These are phyloP conservation scores for Tolypeutes matacus DNA, from an alignment of 2,797 vertebrate genomes.

Conservation along the genomic window DNA sequence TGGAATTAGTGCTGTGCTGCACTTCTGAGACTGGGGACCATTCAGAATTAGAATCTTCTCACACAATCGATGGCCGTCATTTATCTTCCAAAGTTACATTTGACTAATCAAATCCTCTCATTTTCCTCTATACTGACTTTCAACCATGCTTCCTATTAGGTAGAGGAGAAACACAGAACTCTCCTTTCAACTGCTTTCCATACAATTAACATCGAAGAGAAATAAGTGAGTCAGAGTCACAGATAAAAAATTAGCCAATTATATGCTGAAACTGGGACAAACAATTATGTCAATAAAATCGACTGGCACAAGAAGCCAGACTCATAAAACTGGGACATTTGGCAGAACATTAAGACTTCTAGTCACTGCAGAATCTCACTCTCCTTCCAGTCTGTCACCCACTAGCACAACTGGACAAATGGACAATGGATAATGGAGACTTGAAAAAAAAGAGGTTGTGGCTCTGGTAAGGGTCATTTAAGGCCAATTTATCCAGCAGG, in stretches of 20 bases:
- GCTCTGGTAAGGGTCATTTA: background rate
- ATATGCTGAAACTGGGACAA: slow-evolving; percentile 71
- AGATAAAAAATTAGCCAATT: slow-evolving; percentile 81
- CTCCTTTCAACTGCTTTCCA: slow-evolving; percentile 62
- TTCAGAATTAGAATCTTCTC: slow-evolving; percentile 67
- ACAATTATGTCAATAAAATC: slow-evolving; percentile 79
- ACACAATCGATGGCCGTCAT: slow-evolving; percentile 40
- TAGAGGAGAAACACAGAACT: slow-evolving; percentile 34
- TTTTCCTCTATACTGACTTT: slow-evolving; percentile 69
- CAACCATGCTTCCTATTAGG: slow-evolving; percentile 58
- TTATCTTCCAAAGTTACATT: slow-evolving; percentile 72
- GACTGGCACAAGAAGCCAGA: slow-evolving; percentile 62
- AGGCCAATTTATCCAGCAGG: slow-evolving; percentile 23
- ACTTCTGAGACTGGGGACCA: slow-evolving; percentile 1
- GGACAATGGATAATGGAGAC: slow-evolving; percentile 28
- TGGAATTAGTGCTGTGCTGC: background rate
- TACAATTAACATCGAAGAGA: slow-evolving; percentile 76
- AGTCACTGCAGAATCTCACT: slow-evolving; percentile 27
- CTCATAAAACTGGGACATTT: slow-evolving; percentile 11
- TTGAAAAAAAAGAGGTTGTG: background rate
- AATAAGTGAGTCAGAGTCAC: slow-evolving; percentile 72
- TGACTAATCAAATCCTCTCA: slow-evolving; percentile 73
- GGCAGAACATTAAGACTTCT: slow-evolving; percentile 44
- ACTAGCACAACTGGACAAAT: slow-evolving; percentile 46
- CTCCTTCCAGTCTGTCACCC: slow-evolving; percentile 38